Percentiles rank a stretch among this genome's conserved stretches.
phyloP scores from a whole-genome alignment of 1,140 invertebrate genomes.

The Ceratina australensis region DNA sequence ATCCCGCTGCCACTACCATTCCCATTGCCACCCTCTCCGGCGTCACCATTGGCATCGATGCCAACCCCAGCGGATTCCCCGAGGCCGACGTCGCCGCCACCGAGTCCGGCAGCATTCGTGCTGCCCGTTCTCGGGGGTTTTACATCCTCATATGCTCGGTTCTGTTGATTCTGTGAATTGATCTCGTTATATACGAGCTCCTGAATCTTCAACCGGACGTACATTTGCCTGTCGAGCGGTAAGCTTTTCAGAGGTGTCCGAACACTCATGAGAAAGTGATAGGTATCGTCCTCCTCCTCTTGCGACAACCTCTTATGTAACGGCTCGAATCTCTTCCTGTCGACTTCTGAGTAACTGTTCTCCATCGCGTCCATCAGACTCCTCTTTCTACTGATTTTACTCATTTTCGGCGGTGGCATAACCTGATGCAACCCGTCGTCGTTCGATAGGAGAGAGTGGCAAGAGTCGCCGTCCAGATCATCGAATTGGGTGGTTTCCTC shows the following conservation, averaged over 20 bases:
- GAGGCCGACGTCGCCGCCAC: background rate
- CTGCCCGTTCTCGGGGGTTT: constrained; percentile 51
- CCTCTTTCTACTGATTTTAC: constrained; percentile 62
- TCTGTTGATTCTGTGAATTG: constrained; percentile 62
- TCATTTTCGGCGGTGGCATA: constrained; percentile 56
- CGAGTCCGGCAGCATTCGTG: background rate
- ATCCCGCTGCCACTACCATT: background rate
- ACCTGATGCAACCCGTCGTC: constrained; percentile 64
- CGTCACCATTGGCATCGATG: background rate
- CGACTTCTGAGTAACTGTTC: constrained; percentile 60
- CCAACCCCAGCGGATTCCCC: background rate
- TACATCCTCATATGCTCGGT: constrained; percentile 57
- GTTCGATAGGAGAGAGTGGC: constrained; percentile 63
- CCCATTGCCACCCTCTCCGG: background rate
- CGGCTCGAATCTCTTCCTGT: constrained; percentile 62
- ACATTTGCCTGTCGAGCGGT: constrained; percentile 70
- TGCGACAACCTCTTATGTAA: constrained; percentile 57
- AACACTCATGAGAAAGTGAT: constrained; percentile 72
- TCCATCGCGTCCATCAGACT: constrained; percentile 58
- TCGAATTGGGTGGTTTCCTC: constrained; percentile 68
- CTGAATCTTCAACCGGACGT: constrained; percentile 72
- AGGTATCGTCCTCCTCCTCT: constrained; percentile 69
- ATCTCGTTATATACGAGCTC: constrained; percentile 72
- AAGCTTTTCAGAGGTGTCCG: constrained; percentile 68
- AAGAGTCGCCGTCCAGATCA: constrained; percentile 66